Conservation (phyloP, 2,797 vertebrate species). For the Pampus argenteus region DNA sequence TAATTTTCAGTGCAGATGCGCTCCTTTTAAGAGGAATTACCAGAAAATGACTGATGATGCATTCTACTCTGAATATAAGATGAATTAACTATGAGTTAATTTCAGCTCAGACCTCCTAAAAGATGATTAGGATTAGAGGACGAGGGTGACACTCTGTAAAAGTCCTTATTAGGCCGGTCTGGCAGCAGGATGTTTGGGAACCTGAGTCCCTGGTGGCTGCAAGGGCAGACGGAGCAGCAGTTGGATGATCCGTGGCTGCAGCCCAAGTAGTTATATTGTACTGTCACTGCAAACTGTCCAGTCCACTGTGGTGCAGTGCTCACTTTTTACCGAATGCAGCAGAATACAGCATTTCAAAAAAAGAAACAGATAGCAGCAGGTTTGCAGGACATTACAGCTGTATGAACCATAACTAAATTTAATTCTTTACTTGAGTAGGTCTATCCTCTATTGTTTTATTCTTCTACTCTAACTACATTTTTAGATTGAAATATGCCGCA, state of each 20-base stretch:
- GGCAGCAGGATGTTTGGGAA: conserved; percentile 43
- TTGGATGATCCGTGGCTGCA: conserved; percentile 54
- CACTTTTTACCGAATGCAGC: conserved; percentile 47
- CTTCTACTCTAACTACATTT: neutral
- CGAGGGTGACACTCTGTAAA: conserved; percentile 38
- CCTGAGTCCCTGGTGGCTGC: conserved; percentile 50
- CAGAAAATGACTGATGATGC: conserved; percentile 55
- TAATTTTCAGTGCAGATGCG: conserved; percentile 34
- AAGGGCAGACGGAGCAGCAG: conserved; percentile 59
- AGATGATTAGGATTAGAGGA: conserved; percentile 37
- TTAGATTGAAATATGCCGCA: neutral
- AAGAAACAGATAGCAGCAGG: conserved; percentile 12
- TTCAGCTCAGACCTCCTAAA: conserved; percentile 36
- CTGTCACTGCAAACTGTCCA: conserved; percentile 44
- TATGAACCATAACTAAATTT: neutral
- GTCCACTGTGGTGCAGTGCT: conserved; percentile 56
- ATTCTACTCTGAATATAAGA: conserved; percentile 42
- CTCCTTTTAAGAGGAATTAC: conserved; percentile 46
- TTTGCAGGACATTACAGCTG: neutral
- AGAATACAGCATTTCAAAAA: conserved; percentile 4
- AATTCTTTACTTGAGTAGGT: neutral
- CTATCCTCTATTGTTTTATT: neutral
- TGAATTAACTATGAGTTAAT: conserved; percentile 44
- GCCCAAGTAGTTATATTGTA: conserved; percentile 46
- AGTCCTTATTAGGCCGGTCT: conserved; percentile 52